A percentile compares a stretch with the other conserved stretches of the same genome.
Evolutionary conservation across 1,140 invertebrate species (phyloP).

Genomic region (Tetragnatha versicolor): DNA sequence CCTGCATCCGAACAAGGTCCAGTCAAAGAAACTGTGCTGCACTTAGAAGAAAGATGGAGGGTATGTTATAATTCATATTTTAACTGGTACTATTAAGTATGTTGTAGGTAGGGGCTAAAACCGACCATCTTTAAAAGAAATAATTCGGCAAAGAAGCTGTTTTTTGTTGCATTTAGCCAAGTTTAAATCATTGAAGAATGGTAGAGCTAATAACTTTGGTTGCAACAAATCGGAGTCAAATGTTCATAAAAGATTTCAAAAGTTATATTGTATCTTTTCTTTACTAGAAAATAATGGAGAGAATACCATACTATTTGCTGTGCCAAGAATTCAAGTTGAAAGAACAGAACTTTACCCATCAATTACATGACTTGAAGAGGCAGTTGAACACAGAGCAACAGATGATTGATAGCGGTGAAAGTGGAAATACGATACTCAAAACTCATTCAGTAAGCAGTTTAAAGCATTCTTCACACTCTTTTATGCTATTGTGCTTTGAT

Average conservation of each 20-base stretch:
- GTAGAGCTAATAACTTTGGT: no score
- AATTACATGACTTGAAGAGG: constrained; percentile 87
- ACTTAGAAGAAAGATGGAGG: constrained; percentile 78
- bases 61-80: constrained; percentile 59
- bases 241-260: no score
- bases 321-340: constrained; percentile 87
- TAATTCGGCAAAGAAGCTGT: no score
- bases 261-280: no score
- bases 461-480: no score
- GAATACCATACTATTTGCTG: constrained; percentile 84
- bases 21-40: constrained; percentile 74
- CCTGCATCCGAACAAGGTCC: constrained; percentile 73
- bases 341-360: constrained; percentile 83
- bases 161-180: no score
- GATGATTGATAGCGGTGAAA: constrained; percentile 83
- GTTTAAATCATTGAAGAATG: no score
- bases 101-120: no score
- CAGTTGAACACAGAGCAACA: constrained; percentile 86
- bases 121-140: no score
- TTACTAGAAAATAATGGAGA: constrained; percentile 72
- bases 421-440: constrained; percentile 77
- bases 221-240: no score
- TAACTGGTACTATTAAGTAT: no score
- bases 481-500: no score
- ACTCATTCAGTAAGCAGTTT: constrained; percentile 69